A percentile compares a stretch with the other conserved stretches of the same genome.
Evolutionary conservation across 2,888 invertebrate genomes (phyloP).

Genomic region (Helleia helle): DNA sequence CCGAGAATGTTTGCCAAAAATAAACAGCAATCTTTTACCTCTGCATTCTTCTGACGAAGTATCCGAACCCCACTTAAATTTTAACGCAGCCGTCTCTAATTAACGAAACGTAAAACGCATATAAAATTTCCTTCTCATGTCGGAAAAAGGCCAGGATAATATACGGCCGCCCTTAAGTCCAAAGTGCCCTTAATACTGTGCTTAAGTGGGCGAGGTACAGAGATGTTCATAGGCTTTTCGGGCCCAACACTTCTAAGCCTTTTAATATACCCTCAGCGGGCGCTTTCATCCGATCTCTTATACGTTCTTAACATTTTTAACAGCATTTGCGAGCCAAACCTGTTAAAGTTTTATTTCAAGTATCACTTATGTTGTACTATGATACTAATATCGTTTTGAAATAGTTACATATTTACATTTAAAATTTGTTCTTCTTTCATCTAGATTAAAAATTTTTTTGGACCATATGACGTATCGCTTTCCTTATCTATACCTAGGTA

Average conservation of each 20-base stretch:
- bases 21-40: constrained; percentile 8
- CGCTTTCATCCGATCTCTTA: constrained; percentile 46
- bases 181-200: constrained; percentile 71
- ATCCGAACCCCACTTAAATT: constrained; percentile 24
- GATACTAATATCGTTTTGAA: too few relatives aligned
- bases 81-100: constrained; percentile 24
- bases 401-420: too few relatives aligned
- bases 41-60: constrained; percentile 19
- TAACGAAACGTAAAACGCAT: constrained; percentile 29
- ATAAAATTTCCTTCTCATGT: constrained; percentile 31
- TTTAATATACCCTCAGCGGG: constrained; percentile 61
- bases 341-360: constrained; percentile 21
- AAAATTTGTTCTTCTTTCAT: too few relatives aligned
- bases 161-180: constrained; percentile 55
- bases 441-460: too few relatives aligned
- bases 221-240: constrained; percentile 67
- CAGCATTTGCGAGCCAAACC: constrained; percentile 43
- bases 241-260: constrained; percentile 67
- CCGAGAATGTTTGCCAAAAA: too few relatives aligned
- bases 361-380: not conserved
- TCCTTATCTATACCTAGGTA: too few relatives aligned
- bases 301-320: constrained; percentile 45
- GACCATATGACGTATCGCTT: too few relatives aligned
- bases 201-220: constrained; percentile 66
- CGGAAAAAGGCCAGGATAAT: constrained; percentile 51